Base-by-base conservation (phyloP, 2,797 vertebrate species). In the Sparus aurata region DNA sequence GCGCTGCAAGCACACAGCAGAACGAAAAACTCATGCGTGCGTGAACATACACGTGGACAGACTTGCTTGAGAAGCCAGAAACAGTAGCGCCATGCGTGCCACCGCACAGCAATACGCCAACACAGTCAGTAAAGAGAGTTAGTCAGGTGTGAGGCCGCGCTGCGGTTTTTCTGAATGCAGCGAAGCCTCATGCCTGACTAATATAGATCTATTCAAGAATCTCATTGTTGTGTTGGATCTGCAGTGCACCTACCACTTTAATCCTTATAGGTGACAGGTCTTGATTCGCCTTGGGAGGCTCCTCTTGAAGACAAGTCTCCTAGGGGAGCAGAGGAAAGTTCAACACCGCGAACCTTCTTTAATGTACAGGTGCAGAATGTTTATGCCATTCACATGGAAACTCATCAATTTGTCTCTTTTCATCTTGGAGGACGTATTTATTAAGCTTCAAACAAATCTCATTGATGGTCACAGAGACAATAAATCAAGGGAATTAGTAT, bases 181-280 rank as follows among this genome's bases (percentile, higher is more conserved):
- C 2, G 10, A 9, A 3, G 38, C 38, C 10, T 38, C 38, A 8
- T 11, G 10, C 10, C 38, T 38, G 38, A 38, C 38, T 38, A 10
- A 11, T 38, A 34, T 13, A 55, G 54, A 65, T 38, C 50, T 34
- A 71, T 66, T 64, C 49, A 43, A 22, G 59, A 75, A 41, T 64
- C 45, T 69, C 23, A 30, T 1, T 0, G 12, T 18, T 57, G 38
- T 12, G 62, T 73, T 54, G 16, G 22, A 75, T 69, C 3, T 57
- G 30, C 6, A 34, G 30, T 34, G 66, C 63, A 90, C 94, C 76
- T 87, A 96, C 94, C 94, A 96, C 94, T 85, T 95, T 95, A 77
- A 96, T 95, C 89, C 87, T 89, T 89, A 95, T 96, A n/a, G 95
- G 95, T 38, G 95, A 96, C 76, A 96, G 88, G 87, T 95, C 95